phyloP scores from a whole-genome alignment of 1,140 invertebrate genomes.

The Dinoponera quadriceps region DNA sequence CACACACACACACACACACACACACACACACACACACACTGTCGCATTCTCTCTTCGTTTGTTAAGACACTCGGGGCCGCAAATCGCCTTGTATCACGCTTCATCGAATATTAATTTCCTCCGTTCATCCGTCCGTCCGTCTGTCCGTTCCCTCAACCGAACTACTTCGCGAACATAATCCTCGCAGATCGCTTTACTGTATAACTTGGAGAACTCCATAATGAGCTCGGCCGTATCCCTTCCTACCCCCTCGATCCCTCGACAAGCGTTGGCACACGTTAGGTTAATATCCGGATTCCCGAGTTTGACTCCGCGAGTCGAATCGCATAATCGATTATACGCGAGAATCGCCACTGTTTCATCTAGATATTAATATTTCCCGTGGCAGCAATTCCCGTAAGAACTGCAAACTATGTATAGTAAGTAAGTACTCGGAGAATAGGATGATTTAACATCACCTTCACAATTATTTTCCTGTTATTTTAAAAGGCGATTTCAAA shows the following conservation, averaged over 20 bases:
- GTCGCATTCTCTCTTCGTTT: background rate
- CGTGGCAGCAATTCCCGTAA: too few species aligned
- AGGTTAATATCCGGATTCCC: slow-evolving; percentile 49
- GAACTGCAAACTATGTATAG: too few species aligned
- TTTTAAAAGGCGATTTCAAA: too few species aligned
- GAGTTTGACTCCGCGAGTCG: slow-evolving; percentile 33
- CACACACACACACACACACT: background rate
- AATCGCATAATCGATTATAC: background rate
- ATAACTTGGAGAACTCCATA: slow-evolving; percentile 49
- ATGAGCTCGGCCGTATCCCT: slow-evolving; percentile 39
- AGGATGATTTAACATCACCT: too few species aligned
- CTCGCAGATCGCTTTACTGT: slow-evolving; percentile 50
- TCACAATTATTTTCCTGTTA: too few species aligned
- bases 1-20: too few species aligned
- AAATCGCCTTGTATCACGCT: slow-evolving; percentile 43
- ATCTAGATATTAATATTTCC: background rate
- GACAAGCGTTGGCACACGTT: slow-evolving; percentile 44
- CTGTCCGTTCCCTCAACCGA: slow-evolving; percentile 8
- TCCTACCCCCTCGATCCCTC: slow-evolving; percentile 40
- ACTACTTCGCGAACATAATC: slow-evolving; percentile 50
- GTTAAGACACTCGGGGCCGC: slow-evolving; percentile 26
- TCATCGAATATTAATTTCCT: slow-evolving; percentile 57
- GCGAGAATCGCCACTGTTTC: background rate
- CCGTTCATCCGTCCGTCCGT: background rate
- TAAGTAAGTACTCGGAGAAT: too few species aligned